Evolutionary conservation across 2,888 invertebrate species (phyloP).

Genomic region (Pediacus dermestoides): DNA sequence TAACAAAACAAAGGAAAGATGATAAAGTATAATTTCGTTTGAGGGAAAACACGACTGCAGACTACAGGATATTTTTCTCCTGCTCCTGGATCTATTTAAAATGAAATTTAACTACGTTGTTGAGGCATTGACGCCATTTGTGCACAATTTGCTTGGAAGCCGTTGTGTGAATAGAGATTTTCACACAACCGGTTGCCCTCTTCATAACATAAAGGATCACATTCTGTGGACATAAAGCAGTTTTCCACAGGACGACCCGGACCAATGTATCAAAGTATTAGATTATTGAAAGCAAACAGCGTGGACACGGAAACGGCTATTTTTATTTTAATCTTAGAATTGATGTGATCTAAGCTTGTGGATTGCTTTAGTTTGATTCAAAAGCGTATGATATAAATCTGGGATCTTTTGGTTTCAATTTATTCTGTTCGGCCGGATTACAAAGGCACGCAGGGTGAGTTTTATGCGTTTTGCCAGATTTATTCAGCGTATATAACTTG

Average conservation of each 20-base stretch:
- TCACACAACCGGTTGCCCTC: constrained; percentile 3
- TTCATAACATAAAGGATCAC: constrained; percentile 2
- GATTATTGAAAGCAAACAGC: constrained; percentile 35
- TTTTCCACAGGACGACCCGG: constrained; percentile 13
- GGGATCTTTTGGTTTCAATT: constrained; percentile 19
- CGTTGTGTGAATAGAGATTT: constrained; percentile 2
- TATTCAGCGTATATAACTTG: no score
- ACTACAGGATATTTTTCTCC: no score
- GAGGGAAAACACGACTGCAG: no score
- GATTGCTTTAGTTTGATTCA: constrained; percentile 20
- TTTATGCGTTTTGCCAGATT: constrained; percentile 6
- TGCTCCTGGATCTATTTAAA: no score
- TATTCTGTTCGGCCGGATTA: no score
- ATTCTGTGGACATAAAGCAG: constrained; percentile 18
- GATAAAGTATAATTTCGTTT: no score
- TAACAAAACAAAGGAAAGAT: no score
- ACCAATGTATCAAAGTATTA: constrained; percentile 30
- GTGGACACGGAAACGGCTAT: constrained; percentile 24
- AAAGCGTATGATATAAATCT: constrained; percentile 28
- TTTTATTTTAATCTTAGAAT: constrained; percentile 36
- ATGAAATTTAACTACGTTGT: no score
- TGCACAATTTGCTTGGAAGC: no score
- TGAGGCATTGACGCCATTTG: no score
- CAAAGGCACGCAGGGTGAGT: no score
- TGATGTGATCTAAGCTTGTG: constrained; percentile 33